Base-by-base conservation (phyloP, 2,113 vertebrate species). In the Xerus inauris region DNA sequence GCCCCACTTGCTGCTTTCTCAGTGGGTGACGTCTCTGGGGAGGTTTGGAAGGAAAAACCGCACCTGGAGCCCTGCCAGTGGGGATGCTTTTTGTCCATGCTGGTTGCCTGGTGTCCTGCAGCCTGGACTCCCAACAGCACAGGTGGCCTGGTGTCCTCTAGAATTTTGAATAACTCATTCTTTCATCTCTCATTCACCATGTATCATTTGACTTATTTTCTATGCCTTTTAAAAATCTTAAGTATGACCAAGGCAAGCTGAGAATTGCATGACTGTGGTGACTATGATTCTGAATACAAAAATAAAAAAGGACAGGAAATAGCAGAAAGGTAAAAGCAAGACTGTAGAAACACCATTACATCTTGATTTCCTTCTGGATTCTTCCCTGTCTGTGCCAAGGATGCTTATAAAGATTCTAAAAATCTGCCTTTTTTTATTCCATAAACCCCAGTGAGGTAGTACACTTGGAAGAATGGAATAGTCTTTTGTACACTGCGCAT, bases 91-190 rank as follows among this genome's bases (percentile, higher is more conserved):
- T 0, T 24, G 35, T 9, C 0, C 35, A 32, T 35, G 77, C 1
- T 0, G 59, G 0, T 12, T 49, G 3, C 5, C 24, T 40, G 30
- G 1, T 19, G 51, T 5, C 1, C 38, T 47, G n/a, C 1, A 82
- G 49, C 35, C 87, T 59, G 69, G 83, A 11, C 2, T 89, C 81
- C 20, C 57, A 20, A 72, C 7, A 1, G 38, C 12, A 80, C 47
- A 19, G 65, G 32, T 20, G 90, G 22, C 79, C 30, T n/a, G 6
- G 2, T 4, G 13, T 4, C 8, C 6, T 19, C 26, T 79, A 35
- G 13, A 82, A 80, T 32, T 59, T 69, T 54, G 51, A 84, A n/a
- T 73, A 94, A 0, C 5, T 77, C 67, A 16, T 73, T 38, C 14
- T 49, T 87, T 67, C 49, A 72, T 35, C 45, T 80, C 45, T 97